These are phyloP conservation scores for Pantala flavescens DNA, from an alignment of 1,140 invertebrate genomes.

Conservation along the genomic window DNA sequence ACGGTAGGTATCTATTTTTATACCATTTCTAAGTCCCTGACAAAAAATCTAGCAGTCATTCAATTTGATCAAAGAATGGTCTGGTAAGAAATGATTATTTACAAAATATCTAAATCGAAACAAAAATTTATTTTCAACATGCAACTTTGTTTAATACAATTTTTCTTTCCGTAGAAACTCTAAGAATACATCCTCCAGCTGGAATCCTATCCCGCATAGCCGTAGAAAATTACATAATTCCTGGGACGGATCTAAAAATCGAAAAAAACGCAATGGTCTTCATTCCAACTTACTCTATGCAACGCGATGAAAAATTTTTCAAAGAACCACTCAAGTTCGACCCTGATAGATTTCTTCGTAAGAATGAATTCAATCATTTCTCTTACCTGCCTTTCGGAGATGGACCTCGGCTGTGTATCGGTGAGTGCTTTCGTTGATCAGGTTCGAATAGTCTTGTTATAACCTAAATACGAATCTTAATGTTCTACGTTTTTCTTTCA, in stretches of 20 bases:
- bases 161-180: conserved; percentile 30
- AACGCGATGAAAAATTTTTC: conserved; percentile 37
- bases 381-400: conserved; percentile 43
- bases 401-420: conserved; percentile 46
- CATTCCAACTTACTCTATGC: conserved; percentile 27
- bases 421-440: conserved; percentile 23
- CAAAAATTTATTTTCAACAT: no score
- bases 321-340: conserved; percentile 47
- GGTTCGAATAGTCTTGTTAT: no score
- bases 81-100: no score
- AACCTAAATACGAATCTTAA: background rate
- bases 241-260: conserved; percentile 25
- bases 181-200: conserved; percentile 37
- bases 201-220: conserved; percentile 34
- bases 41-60: no score
- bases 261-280: conserved; percentile 26
- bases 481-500: background rate
- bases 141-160: no score
- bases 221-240: conserved; percentile 34
- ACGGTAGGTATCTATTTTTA: conserved; percentile 26
- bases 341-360: conserved; percentile 43
- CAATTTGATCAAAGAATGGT: no score
- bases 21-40: no score
- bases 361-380: background rate
- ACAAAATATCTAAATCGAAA: no score